Evolutionary conservation across 2,888 invertebrate genomes (phyloP).

Genomic region (Acleris literana): DNA sequence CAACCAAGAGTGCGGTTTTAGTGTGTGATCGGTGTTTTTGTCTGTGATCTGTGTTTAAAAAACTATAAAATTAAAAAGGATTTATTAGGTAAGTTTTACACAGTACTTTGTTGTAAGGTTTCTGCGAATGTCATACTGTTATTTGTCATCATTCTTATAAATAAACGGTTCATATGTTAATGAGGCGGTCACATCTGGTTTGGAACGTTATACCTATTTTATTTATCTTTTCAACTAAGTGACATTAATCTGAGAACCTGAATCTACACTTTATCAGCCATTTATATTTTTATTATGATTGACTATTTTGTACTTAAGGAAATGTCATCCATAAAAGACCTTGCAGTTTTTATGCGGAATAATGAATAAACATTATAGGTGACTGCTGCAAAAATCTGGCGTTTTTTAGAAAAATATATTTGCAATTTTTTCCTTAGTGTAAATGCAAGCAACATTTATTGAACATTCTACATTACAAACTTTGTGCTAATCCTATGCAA

Average conservation of each 20-base stretch:
- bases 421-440: too few relatives aligned
- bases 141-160: conserved; percentile 29
- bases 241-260: neutral
- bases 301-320: neutral
- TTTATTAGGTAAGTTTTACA: conserved; percentile 24
- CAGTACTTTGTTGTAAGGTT: conserved; percentile 3
- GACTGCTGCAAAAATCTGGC: too few relatives aligned
- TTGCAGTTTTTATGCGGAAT: too few relatives aligned
- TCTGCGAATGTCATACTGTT: conserved; percentile 21
- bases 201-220: conserved; percentile 2
- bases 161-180: conserved; percentile 32
- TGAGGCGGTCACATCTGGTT: conserved; percentile 21
- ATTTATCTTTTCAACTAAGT: conserved; percentile 2
- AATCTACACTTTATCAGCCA: neutral
- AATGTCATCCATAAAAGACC: too few relatives aligned
- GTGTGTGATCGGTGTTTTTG: conserved; percentile 25
- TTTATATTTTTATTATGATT: neutral
- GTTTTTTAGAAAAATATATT: too few relatives aligned
- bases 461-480: too few relatives aligned
- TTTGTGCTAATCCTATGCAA: too few relatives aligned
- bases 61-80: conserved; percentile 16
- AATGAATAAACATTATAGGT: too few relatives aligned
- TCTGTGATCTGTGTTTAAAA: conserved; percentile 40
- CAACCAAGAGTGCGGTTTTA: conserved; percentile 19
- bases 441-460: too few relatives aligned